Evolutionary conservation across 2,113 vertebrate species (phyloP).

Genomic region (Leptodactylus fuscus): DNA sequence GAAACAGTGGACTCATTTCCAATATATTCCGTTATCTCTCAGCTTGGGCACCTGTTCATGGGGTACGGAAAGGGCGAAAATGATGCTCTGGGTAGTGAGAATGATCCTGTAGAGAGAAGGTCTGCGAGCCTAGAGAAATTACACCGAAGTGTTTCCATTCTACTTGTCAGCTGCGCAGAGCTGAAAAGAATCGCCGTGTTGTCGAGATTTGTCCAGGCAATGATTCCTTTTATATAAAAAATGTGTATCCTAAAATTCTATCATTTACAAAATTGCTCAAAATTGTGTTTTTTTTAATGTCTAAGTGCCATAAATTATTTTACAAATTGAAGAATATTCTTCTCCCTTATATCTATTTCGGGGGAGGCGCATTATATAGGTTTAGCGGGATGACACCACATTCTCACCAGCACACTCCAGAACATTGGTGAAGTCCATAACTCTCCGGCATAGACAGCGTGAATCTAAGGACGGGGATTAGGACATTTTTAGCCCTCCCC

Average conservation of each 20-base stretch:
- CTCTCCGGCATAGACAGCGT: background rate
- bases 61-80: background rate
- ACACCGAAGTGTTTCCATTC: slow-evolving; percentile 1
- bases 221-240: background rate
- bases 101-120: slow-evolving; percentile 5
- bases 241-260: background rate
- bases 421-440: background rate
- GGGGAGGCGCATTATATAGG: background rate
- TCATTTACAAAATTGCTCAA: background rate
- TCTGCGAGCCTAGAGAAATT: slow-evolving; percentile 14
- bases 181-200: slow-evolving; percentile 10
- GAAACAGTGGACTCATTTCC: background rate
- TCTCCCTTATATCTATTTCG: background rate
- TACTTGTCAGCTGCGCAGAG: slow-evolving; percentile 1
- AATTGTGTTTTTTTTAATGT: background rate
- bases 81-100: slow-evolving; percentile 23
- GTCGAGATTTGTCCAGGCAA: background rate
- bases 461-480: slow-evolving; percentile 38
- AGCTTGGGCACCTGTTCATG: slow-evolving; percentile 5
- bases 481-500: slow-evolving; percentile 29
- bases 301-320: background rate
- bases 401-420: background rate
- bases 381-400: background rate
- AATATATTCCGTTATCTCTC: background rate
- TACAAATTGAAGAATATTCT: background rate